Evolutionary conservation across 2,888 invertebrate species (phyloP).

Genomic region (Nomada flava): DNA sequence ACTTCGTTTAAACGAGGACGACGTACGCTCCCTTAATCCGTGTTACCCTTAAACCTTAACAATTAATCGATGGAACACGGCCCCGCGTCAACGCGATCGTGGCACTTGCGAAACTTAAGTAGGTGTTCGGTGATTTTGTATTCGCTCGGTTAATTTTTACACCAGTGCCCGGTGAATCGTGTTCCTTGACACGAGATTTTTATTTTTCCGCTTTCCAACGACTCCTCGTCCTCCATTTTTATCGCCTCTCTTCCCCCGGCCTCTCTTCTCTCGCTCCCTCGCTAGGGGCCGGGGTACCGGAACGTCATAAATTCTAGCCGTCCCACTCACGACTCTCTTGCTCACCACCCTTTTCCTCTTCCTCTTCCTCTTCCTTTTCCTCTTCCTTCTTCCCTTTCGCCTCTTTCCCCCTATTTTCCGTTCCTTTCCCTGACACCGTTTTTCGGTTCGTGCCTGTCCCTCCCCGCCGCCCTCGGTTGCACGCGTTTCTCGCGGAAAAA

Average conservation of each 20-base stretch:
- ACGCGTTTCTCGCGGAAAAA: constrained; percentile 7
- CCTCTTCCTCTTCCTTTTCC: constrained; percentile 26
- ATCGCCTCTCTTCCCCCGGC: not conserved
- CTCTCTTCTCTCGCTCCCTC: constrained; percentile 47
- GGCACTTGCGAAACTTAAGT: not conserved
- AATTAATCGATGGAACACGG: not conserved
- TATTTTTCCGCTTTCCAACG: constrained; percentile 46
- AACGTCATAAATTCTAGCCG: constrained; percentile 73
- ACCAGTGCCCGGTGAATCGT: constrained; percentile 10
- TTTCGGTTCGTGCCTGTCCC: constrained; percentile 2
- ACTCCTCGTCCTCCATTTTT: constrained; percentile 19
- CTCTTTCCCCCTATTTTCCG: not conserved
- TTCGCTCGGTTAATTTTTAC: constrained; percentile 41
- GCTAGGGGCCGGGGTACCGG: constrained; percentile 55
- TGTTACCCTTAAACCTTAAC: not conserved
- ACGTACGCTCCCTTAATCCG: not conserved
- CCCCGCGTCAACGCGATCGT: not conserved
- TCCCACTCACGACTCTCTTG: constrained; percentile 55
- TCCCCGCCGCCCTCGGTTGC: constrained; percentile 4
- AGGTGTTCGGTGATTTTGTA: not conserved
- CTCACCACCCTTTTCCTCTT: constrained; percentile 43
- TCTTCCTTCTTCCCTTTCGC: constrained; percentile 20
- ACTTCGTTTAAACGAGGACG: not conserved
- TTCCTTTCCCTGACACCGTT: constrained; percentile 4
- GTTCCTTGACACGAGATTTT: constrained; percentile 54